Evolutionary conservation across 1,140 invertebrate genomes (phyloP), one percentile per base, ranked within the genome.

Genomic region (Trinorchestia longiramus): DNA sequence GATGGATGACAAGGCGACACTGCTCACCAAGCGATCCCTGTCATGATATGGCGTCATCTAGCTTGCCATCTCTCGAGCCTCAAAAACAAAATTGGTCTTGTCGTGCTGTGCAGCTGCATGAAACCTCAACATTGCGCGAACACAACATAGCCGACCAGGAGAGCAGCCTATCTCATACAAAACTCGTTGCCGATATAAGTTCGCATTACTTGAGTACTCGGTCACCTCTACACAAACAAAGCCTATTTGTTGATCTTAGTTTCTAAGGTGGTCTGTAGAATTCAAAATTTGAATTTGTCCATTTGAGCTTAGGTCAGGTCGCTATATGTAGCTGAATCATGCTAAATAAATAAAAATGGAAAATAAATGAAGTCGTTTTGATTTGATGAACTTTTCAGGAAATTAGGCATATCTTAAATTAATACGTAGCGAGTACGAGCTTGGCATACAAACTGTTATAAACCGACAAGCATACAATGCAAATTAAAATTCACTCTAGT

Each of bases 1-100:
- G 92, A 94, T 94, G 92, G 92, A 94, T 94, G 92, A 94, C 92
- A 94, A 94, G 92, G 92, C 92, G 92, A 94, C 92, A 94, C 92
- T 45, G 92, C 92, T 94, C 92, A 94, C 92, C 92, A 47, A 47
- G 92, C 44, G 92, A 94, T 94, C 92, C 43, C 92, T 94, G 92
- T 94, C 92, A 94, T 94, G 92, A 94, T 94, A 94, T 45, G 92
- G 44, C 43, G 43, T 94, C 92, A 94, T 94, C 92, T 94, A 44
- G 92, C 92, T 47, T 94, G 92, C 92, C 43, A 94, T 94, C 92
- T 94, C 43, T 40, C 92, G 43, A 44, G 44, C 92, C 40, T 44
- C 92, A 19, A 94, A 94, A 94, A 94, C 92, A 94, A 94, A 94
- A 94, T 94, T 94, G 92, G 92, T 94, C 43, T 94, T 94, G 92